Evolutionary conservation across 92 coral and sea anemone genomes (phyloP), one percentile per base, ranked within the genome.

Genomic region (Bergia sp.): DNA sequence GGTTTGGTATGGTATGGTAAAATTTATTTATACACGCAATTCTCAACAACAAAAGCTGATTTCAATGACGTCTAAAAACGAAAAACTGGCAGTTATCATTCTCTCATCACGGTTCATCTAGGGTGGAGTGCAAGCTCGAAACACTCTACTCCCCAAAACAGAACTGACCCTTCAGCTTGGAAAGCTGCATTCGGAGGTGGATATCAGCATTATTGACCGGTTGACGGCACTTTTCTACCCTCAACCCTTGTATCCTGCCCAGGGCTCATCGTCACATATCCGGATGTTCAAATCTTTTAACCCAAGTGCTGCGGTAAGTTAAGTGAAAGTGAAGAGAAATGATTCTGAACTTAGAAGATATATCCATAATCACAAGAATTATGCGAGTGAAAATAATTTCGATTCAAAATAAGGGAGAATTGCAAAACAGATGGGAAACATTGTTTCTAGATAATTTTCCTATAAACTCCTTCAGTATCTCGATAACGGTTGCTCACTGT

Each of bases 71-170:
- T 16, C 12, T 13, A 15, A 20, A 37, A 18, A 5, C 37, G 23
- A 11, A 18, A 38, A 41, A 41, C 76, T 65, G 76, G 21, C 21
- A 10, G 39, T 37, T 37, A 4, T 82, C 7, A 13, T 41, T 42
- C 0, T 65, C 36, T 2, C 53, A 18, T 76, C 45, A 21, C 8
- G 45, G 29, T 71, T 74, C 79, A 82, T 58, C 0, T 74, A 97
- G 99, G 94, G 95, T 37, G 94, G 91, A 50, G 94, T 97, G 40
- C 99, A 97, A 85, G 93, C 96, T 23, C 96, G 98, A 44, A 94
- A 92, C 88, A 88, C 93, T 37, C 92, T 95, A 16, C 50, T 94
- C 6, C 99, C 99, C 50, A 97, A 93, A 79, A 92, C 95, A 3
- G 99, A 97, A 86, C 82, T 97, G 66, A 85, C 91, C 18, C 73